phyloP scores from a whole-genome alignment of 2,113 vertebrate genomes.

The Eurypyga helias region DNA sequence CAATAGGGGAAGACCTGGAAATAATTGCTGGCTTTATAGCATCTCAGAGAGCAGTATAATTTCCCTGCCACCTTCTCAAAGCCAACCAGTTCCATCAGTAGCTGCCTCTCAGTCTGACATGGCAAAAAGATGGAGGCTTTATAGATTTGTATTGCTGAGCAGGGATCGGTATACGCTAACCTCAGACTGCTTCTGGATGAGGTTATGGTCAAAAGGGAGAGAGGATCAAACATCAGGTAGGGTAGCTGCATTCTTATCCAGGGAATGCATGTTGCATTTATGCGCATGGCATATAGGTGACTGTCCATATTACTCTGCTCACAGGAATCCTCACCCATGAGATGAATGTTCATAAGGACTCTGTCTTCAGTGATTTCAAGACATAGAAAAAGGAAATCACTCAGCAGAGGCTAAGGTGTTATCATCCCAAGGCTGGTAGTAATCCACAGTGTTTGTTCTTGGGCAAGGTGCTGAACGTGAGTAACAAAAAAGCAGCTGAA shows the following conservation, averaged over 20 bases:
- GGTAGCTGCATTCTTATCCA: not conserved
- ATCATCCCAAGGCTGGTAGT: not conserved
- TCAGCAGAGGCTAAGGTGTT: not conserved
- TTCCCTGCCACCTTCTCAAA: not conserved
- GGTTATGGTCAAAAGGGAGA: not conserved
- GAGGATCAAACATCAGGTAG: not conserved
- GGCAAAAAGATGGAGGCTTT: not conserved
- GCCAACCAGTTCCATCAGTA: not conserved
- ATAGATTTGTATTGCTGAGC: not conserved
- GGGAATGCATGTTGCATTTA: not conserved
- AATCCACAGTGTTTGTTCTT: constrained; percentile 7
- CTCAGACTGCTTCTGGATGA: not conserved
- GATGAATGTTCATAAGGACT: not conserved
- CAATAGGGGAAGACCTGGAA: not conserved
- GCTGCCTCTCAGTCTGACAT: not conserved
- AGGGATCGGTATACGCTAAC: not conserved
- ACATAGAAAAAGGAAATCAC: not conserved
- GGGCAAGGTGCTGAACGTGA: not conserved
- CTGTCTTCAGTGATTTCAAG: not conserved
- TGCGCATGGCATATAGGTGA: not conserved
- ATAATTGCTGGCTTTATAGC: not conserved
- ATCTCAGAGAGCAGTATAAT: not conserved
- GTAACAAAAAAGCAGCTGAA: constrained; percentile 24
- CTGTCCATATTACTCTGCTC: not conserved
- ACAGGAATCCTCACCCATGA: not conserved